Conservation (phyloP, 23 tunicate genomes). For the Trididemnum miniatum region DNA sequence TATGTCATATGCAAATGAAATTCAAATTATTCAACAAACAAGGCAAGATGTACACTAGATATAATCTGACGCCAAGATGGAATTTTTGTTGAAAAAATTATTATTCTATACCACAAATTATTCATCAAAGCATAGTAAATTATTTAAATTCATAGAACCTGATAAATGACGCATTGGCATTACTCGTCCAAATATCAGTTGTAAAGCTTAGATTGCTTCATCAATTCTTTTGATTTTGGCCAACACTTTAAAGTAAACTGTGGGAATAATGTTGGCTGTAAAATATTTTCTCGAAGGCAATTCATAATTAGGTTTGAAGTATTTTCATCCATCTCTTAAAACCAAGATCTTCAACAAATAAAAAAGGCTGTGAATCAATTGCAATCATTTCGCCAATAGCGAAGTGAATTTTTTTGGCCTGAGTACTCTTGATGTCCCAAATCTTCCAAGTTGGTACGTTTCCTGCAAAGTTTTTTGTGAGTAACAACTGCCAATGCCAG, state of each 20-base stretch:
- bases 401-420: background rate
- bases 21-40: background rate
- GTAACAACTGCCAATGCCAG: background rate
- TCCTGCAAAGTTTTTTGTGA: slow-evolving; percentile 11
- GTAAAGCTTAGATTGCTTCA: slow-evolving; percentile 10
- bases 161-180: slow-evolving; percentile 9
- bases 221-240: background rate
- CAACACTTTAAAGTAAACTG: background rate
- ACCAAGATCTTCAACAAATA: slow-evolving; percentile 41
- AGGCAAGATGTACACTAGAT: too few relatives aligned
- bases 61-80: background rate
- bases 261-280: slow-evolving; percentile 4
- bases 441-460: slow-evolving; percentile 3
- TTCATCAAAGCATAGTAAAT: background rate
- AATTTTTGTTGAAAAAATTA: background rate
- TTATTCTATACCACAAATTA: background rate
- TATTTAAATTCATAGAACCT: background rate
- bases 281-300: slow-evolving; percentile 25
- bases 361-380: slow-evolving; percentile 51
- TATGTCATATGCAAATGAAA: background rate
- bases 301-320: slow-evolving; percentile 21
- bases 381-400: slow-evolving; percentile 43
- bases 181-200: slow-evolving; percentile 20
- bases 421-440: slow-evolving; percentile 16
- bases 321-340: slow-evolving; percentile 24